Evolutionary conservation across 2,797 vertebrate species (phyloP), one percentile per base, ranked within the genome.

Genomic region (Arnoldichthys spilopterus): DNA sequence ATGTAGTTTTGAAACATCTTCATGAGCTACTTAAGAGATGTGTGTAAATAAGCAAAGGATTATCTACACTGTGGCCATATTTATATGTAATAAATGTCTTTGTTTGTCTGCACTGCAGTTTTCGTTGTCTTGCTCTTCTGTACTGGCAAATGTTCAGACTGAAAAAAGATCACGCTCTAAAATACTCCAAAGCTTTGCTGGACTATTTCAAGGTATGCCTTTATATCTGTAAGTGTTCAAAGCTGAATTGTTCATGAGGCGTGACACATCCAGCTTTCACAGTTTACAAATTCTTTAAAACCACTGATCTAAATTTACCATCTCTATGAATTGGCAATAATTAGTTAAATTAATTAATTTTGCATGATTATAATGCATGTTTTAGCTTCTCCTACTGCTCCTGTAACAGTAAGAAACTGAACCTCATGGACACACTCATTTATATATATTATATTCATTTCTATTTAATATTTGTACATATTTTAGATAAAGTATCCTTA

Each of bases 91-190:
- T 37, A 40, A 53, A 63, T 67, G 53, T 61, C 20, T 66, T 34
- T 79, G 28, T 81, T 5, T 74, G 58, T 86, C 62, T 84, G 45
- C 2, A 82, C 67, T 81, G 2, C 49, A 99, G 97, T 90, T 99
- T 98, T 88, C 95, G 97, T 83, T 98, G 97, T 88, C 94, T 99
- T 86, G 97, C 97, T 72, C 96, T 99, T 82, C 96, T 99, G 20
- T 98, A 98, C 89, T 99, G 97, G 98, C 94, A 97, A 91, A 99
- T 99, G 97, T 99, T 99, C 87, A 93, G 96, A 51, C 94, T 99
- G 83, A 99, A 99, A 91, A 98, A 97, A 89, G 97, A 98, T 86
- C 95, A 98, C 0, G 98, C 97, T 0, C 93, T 99, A 68, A 98
- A 98, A 92, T 99, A 98, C 90, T 99, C 97, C 0, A 99, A 96